These are phyloP conservation scores for Apogon talboti DNA, from an alignment of 2,797 vertebrate genomes.

Conservation along the genomic window DNA sequence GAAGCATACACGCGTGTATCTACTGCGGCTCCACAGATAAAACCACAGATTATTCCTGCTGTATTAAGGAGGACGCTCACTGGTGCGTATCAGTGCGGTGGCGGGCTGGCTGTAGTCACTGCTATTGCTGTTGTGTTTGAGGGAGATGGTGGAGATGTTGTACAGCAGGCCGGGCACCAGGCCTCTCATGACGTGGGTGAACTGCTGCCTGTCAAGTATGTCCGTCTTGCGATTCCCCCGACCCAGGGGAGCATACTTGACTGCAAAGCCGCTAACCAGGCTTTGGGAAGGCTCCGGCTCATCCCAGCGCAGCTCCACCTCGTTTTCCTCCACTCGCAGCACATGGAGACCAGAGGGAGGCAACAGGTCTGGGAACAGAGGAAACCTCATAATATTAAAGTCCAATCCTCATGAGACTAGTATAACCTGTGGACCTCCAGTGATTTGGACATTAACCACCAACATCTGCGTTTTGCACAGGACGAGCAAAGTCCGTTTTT, in stretches of 20 bases:
- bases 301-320: constrained; percentile 94
- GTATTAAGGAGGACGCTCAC: constrained; percentile 80
- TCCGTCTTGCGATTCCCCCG: constrained; percentile 89
- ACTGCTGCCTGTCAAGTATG: constrained; percentile 90
- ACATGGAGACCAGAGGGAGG: constrained; percentile 94
- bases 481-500: too few species aligned
- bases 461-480: too few species aligned
- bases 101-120: constrained; percentile 94
- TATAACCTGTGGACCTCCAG: too few species aligned
- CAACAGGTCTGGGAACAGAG: constrained; percentile 89
- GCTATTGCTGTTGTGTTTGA: constrained; percentile 93
- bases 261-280: constrained; percentile 91
- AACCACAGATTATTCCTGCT: neutral
- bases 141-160: constrained; percentile 96
- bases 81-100: constrained; percentile 90
- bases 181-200: constrained; percentile 89
- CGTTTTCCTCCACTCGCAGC: constrained; percentile 92
- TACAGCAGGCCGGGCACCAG: constrained; percentile 91
- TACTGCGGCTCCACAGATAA: neutral
- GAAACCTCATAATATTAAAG: constrained; percentile 57
- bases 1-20: neutral
- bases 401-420: too few species aligned
- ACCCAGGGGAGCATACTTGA: constrained; percentile 91
- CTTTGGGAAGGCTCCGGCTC: constrained; percentile 86
- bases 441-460: too few species aligned